A percentile compares a stretch with the other conserved stretches of the same genome.
Evolutionary conservation across 1,140 invertebrate genomes (phyloP).

Genomic region (Heliconius congener): DNA sequence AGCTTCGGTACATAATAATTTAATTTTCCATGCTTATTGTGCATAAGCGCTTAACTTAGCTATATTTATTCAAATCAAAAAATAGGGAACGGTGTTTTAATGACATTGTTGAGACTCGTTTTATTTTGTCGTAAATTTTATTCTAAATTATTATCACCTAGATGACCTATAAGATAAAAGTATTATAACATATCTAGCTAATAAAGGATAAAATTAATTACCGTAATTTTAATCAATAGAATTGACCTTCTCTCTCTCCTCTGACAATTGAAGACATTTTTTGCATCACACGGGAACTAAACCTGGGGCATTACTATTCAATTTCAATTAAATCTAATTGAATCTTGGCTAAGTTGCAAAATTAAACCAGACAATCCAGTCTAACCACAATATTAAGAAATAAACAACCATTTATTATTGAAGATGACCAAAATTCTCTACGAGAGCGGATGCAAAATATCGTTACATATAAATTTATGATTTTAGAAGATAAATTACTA

Average conservation of each 20-base stretch:
- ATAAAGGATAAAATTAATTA: background rate
- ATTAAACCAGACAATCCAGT: conserved; percentile 1
- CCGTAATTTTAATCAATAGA: background rate
- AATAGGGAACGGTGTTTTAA: conserved; percentile 5
- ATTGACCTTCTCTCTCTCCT: background rate
- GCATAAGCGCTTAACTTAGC: background rate
- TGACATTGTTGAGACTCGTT: background rate
- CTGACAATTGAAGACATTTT: background rate
- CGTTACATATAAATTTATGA: conserved; percentile 74
- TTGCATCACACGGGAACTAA: background rate
- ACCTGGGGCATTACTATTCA: background rate
- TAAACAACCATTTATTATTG: conserved; percentile 23
- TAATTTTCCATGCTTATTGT: conserved; percentile 8
- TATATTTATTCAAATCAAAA: conserved; percentile 13
- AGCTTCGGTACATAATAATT: background rate
- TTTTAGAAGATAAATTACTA: conserved; percentile 74
- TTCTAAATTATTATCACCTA: background rate
- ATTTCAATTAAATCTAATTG: background rate
- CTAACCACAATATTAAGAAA: conserved; percentile 16
- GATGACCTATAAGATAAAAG: background rate
- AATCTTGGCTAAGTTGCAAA: background rate
- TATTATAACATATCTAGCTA: background rate
- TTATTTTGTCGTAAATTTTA: background rate
- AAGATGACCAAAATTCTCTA: conserved; percentile 29
- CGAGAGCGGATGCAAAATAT: conserved; percentile 64